Conservation (phyloP, 2,113 vertebrate species). For the Platichthys stellatus region DNA sequence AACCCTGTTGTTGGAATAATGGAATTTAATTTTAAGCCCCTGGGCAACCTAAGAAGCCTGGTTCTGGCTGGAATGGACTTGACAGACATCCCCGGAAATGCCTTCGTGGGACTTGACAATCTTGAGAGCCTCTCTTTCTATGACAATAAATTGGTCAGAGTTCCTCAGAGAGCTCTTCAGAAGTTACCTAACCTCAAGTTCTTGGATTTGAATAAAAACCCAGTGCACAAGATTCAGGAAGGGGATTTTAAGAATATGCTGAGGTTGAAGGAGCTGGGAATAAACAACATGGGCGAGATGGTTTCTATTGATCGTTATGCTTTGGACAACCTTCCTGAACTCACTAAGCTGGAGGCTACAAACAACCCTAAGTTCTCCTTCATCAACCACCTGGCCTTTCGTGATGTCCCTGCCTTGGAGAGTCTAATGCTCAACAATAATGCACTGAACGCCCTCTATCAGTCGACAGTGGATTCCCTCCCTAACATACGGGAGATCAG, state of each 20-base stretch:
- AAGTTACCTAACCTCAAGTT: constrained; percentile 97
- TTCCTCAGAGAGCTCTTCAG: constrained; percentile 94
- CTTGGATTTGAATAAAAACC: constrained; percentile 98
- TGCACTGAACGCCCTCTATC: constrained; percentile 92
- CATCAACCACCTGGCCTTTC: constrained; percentile 92
- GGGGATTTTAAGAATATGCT: constrained; percentile 98
- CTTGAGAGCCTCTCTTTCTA: constrained; percentile 98
- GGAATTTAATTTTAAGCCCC: constrained; percentile 95
- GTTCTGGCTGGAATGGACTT: constrained; percentile 98
- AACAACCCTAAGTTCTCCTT: constrained; percentile 97
- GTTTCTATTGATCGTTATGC: constrained; percentile 92
- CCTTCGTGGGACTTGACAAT: constrained; percentile 95
- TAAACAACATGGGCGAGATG: constrained; percentile 98
- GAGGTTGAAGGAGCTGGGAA: constrained; percentile 92
- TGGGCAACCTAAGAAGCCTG: constrained; percentile 91
- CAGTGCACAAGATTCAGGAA: constrained; percentile 93
- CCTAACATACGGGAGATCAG: constrained; percentile 96
- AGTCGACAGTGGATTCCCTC: constrained; percentile 90
- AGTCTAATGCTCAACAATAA: constrained; percentile 99
- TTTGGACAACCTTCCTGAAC: constrained; percentile 95
- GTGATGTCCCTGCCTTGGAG: constrained; percentile 93
- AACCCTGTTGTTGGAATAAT: constrained; percentile 95
- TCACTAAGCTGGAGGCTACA: constrained; percentile 96
- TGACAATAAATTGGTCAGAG: constrained; percentile 91
- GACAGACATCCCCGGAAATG: constrained; percentile 94